Base-by-base conservation (phyloP, 2,113 vertebrate species). In the Marmota monax region DNA sequence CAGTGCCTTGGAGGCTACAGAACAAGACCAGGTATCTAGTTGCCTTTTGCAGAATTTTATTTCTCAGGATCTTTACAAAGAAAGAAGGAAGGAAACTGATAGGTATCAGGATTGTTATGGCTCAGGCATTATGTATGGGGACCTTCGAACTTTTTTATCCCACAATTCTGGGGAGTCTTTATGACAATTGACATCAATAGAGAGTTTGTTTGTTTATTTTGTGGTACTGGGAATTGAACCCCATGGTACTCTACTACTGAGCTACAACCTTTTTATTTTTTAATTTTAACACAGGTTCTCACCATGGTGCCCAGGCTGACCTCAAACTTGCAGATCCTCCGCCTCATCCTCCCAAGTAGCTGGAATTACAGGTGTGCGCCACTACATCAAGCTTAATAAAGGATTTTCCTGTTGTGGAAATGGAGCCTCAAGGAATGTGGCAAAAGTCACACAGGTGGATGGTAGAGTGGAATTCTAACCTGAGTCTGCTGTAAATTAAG, bases 51-150 rank as follows among this genome's bases (percentile, higher is more conserved):
- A 58, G 10, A 95, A 94, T 51, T 93, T 6, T 82, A 51, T 82
- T 90, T 84, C 80, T 73, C 67, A 94, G 56, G 37, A 63, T 95
- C 14, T 92, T 65, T 93, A 48, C 32, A 63, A 84, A 90, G 37
- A 51, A 88, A 70, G 90, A 86, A 86, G 32, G 22, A 92, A 39
- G 56, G 12, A 67, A 65, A 72, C 22, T 89, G 56, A 58, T 12
- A 51, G 32, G 39, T 42, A 77, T 74, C 45, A 72, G 65, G 25
- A 65, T 32, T 80, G 29, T 51, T 70, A 37, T 53, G 37, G 14
- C 42, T 45, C 32, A 72, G 56, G 18, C 39, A 67, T 76, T 45
- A 53, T 37, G 25, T 25, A 16, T 16, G 39, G 70, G 34, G 1
- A 63, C 12, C 16, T 94, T 82, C 77, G 17, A 12, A 51, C 63